Percentiles rank a stretch among this genome's conserved stretches.
phyloP scores from a whole-genome alignment of 2,888 invertebrate genomes.

The Agelastica alni region DNA sequence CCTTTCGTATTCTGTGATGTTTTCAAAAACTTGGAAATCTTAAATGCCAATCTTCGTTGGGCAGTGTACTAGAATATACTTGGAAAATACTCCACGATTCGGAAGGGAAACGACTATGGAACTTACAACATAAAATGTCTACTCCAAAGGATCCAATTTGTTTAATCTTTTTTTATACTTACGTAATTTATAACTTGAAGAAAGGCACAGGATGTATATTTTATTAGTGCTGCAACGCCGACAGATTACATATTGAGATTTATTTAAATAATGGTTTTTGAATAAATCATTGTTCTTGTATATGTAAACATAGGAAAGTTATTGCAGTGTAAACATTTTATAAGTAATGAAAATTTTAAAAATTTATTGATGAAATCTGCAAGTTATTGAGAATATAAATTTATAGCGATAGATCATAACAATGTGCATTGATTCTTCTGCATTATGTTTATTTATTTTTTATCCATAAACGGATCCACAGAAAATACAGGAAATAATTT shows the following conservation, averaged over 20 bases:
- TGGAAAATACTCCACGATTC: constrained; percentile 6
- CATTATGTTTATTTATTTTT: too few relatives aligned
- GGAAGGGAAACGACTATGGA: constrained; percentile 10
- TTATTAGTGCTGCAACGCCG: constrained; percentile 25
- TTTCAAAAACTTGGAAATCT: too few relatives aligned
- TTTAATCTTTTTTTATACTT: constrained; percentile 24
- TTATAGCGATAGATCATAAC: too few relatives aligned
- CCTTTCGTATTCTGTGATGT: too few relatives aligned
- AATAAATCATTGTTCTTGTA: constrained; percentile 27
- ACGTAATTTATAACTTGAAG: constrained; percentile 29
- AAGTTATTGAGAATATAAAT: constrained; percentile 6
- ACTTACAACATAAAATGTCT: constrained; percentile 17
- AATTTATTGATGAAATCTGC: constrained; percentile 12
- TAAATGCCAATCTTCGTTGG: background rate
- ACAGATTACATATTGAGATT: constrained; percentile 27
- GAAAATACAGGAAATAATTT: too few relatives aligned
- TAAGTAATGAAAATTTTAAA: constrained; percentile 14
- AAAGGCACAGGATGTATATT: constrained; percentile 33
- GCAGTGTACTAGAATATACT: constrained; percentile 10
- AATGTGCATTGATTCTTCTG: too few relatives aligned
- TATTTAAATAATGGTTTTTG: constrained; percentile 24
- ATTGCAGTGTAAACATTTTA: constrained; percentile 17
- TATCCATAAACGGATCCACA: too few relatives aligned
- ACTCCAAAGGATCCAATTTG: constrained; percentile 20
- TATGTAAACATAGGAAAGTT: constrained; percentile 26